Evolutionary conservation across 1,140 invertebrate genomes (phyloP).

Genomic region (Drosophila paulistorum): DNA sequence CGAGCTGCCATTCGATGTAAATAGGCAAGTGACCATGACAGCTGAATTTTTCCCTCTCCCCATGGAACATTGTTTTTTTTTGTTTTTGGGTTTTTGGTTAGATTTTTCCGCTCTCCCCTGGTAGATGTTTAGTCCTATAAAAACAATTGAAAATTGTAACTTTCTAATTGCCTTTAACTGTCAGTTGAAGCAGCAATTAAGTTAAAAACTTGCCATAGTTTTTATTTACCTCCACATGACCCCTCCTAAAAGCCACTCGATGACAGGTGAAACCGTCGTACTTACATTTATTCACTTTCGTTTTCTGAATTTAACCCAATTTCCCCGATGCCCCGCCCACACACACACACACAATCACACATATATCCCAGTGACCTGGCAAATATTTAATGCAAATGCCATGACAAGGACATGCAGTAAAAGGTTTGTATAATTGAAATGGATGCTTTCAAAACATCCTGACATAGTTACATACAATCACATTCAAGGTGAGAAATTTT

Average conservation of each 20-base stretch:
- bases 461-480: constrained; percentile 1
- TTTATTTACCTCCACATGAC: neutral
- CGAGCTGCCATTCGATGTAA: constrained; percentile 4
- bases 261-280: neutral
- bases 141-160: constrained; percentile 9
- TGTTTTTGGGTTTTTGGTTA: neutral
- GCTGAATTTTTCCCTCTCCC: neutral
- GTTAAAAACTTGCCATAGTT: constrained; percentile 29
- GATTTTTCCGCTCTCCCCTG: neutral
- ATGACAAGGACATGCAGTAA: constrained; percentile 61
- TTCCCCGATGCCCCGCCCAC: constrained; percentile 7
- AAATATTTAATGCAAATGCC: constrained; percentile 64
- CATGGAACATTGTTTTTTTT: neutral
- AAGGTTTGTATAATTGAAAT: constrained; percentile 72
- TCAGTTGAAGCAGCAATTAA: constrained; percentile 36
- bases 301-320: constrained; percentile 8
- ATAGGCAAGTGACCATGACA: constrained; percentile 19
- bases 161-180: constrained; percentile 52
- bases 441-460: constrained; percentile 37
- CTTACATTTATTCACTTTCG: constrained; percentile 1
- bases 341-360: constrained; percentile 4
- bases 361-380: constrained; percentile 17
- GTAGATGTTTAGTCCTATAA: constrained; percentile 20
- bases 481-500: constrained; percentile 44
- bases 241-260: neutral